Evolutionary conservation across 2,888 invertebrate species (phyloP).

Genomic region (Andrena haemorrhoa): DNA sequence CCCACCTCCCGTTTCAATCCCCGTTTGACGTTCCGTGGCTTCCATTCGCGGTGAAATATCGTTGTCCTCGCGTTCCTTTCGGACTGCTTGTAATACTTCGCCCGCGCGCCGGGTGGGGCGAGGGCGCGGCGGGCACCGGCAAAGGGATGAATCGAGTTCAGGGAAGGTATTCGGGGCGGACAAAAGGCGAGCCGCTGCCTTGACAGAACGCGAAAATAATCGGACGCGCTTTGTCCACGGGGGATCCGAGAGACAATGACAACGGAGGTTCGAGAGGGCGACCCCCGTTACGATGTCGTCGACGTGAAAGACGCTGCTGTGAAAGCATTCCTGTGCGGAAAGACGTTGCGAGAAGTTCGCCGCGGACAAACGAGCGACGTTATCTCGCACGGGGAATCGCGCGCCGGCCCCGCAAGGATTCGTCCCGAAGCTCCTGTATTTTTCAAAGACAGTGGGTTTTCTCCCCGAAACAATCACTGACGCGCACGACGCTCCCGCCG

Average conservation of each 20-base stretch:
- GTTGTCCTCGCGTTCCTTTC: background rate
- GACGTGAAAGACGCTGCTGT: slow-evolving; percentile 48
- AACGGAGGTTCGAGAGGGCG: slow-evolving; percentile 22
- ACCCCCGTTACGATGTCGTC: slow-evolving; percentile 20
- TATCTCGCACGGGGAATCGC: slow-evolving; percentile 62
- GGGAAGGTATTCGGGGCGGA: slow-evolving; percentile 56
- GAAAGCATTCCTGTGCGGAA: slow-evolving; percentile 40
- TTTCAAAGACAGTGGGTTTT: slow-evolving; percentile 26
- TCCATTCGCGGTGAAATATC: slow-evolving; percentile 1
- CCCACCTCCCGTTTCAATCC: too few relatives aligned
- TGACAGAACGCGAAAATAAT: slow-evolving; percentile 70
- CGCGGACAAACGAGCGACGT: slow-evolving; percentile 74
- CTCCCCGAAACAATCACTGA: slow-evolving; percentile 19
- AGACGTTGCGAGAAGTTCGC: slow-evolving; percentile 46
- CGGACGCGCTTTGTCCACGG: slow-evolving; percentile 66
- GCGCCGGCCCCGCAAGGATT: slow-evolving; percentile 11
- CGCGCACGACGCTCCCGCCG: slow-evolving; percentile 25
- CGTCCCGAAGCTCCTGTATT: slow-evolving; percentile 45
- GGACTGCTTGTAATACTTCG: background rate
- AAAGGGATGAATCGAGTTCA: slow-evolving; percentile 56
- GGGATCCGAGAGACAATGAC: slow-evolving; percentile 58
- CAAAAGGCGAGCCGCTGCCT: slow-evolving; percentile 59
- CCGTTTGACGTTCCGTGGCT: background rate
- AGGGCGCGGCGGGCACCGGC: slow-evolving; percentile 9
- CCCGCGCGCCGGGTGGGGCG: slow-evolving; percentile 1